Percentiles rank a stretch among this genome's conserved stretches.
Conservation (phyloP, 2,113 vertebrate genomes). For the Barnardius zonarius region DNA sequence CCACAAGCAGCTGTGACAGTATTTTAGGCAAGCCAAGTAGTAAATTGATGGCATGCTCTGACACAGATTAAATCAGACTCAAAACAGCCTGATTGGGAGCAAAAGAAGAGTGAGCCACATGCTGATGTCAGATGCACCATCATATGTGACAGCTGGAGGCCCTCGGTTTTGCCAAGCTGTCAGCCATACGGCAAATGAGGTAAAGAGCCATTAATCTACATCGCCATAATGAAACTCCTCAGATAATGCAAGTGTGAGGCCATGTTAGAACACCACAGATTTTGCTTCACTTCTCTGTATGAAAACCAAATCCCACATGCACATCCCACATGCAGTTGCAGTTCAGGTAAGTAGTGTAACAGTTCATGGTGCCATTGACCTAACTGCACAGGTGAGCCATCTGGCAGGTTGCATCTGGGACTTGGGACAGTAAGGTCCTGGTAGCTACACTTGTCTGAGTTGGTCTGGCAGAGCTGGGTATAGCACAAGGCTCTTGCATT, state of each 20-base stretch:
- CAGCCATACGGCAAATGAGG: background rate
- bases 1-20: background rate
- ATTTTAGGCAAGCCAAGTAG: background rate
- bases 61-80: background rate
- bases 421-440: background rate
- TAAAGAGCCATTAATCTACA: background rate
- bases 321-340: accelerated
- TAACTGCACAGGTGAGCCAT: background rate
- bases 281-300: background rate
- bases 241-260: accelerated
- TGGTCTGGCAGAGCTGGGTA: background rate
- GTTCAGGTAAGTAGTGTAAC: background rate
- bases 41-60: background rate
- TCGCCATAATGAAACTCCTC: background rate
- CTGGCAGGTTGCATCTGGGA: background rate
- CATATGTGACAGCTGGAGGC: background rate
- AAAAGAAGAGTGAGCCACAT: background rate
- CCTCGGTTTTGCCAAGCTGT: background rate
- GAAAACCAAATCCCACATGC: background rate
- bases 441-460: background rate
- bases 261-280: accelerated
- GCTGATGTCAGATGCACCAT: background rate
- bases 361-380: background rate
- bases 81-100: background rate
- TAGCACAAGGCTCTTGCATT: background rate